Base-by-base conservation (phyloP, 1,140 invertebrate species). In the Papilio glaucus region DNA sequence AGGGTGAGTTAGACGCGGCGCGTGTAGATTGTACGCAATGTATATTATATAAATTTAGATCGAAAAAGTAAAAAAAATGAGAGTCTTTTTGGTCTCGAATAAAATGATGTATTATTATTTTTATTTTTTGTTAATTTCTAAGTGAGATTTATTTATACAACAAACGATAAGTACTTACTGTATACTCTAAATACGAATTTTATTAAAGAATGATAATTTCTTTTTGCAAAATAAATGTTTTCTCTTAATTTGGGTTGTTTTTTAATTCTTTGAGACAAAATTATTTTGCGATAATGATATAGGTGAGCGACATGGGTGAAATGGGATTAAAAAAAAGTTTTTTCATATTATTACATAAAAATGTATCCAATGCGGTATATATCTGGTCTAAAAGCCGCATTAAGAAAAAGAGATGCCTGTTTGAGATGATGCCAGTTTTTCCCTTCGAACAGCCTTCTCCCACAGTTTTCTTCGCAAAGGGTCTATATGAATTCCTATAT, bases 121-220 rank as follows among this genome's bases (percentile, higher is more conserved):
- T 57, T 57, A 57, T 84, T 82, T 90, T 90, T 86, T 86, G 87
- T 80, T 91, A 89, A 88, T 80, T 80, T 87, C 89, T 92, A 91
- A 90, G 90, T 89, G 88, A 92, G 88, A 90, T 91, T 92, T 93
- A 93, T 93, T 93, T 93, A 93, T 92, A 92, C 86, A 92, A 83
- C 84, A 80, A 89, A 79, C 76, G 83, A 89, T 87, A 90, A 86
- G 89, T 93, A 93, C 91, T 93, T 93, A 91, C 84, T 79, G 85
- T 91, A 89, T 90, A 90, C 88, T 92, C 90, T 90, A 82, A 88
- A 89, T 90, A 90, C 82, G 89, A 91, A 92, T 92, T 92, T 88
- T 91, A 92, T 90, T 90, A 85, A 87, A 88, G 81, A 89, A 80
- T 80, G 79, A 88, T 82, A 84, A 89, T 85, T 90, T 90, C 84